These are phyloP conservation scores for Anguilla obscura DNA, from an alignment of 2,797 vertebrate genomes.

Conservation along the genomic window DNA sequence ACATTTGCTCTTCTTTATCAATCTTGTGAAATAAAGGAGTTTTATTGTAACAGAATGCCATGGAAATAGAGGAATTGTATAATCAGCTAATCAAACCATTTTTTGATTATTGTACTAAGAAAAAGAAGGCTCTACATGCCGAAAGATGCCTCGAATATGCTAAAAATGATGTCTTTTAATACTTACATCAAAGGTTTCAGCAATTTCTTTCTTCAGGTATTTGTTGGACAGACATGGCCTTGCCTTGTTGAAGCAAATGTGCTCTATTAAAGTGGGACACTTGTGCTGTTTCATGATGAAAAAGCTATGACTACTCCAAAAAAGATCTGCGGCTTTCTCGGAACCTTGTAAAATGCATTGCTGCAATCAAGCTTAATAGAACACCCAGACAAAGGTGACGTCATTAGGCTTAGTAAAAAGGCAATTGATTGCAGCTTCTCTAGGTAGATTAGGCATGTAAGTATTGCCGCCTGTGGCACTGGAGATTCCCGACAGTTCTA, in stretches of 20 bases:
- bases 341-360: slow-evolving; percentile 56
- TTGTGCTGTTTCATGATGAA: slow-evolving; percentile 56
- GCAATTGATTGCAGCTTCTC: not conserved
- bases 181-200: too few species aligned
- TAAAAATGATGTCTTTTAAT: too few species aligned
- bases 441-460: not conserved
- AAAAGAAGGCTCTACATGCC: too few species aligned
- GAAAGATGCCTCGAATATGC: too few species aligned
- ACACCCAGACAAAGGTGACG: not conserved
- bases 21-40: slow-evolving; percentile 47
- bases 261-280: slow-evolving; percentile 11
- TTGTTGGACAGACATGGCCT: slow-evolving; percentile 56
- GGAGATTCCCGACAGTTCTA: not conserved
- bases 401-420: not conserved
- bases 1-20: slow-evolving; percentile 41
- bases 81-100: slow-evolving; percentile 56
- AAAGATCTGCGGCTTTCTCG: slow-evolving; percentile 40
- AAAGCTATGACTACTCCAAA: slow-evolving; percentile 51
- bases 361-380: slow-evolving; percentile 52
- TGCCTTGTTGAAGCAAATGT: not conserved
- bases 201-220: too few species aligned
- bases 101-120: slow-evolving; percentile 54
- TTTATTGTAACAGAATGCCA: slow-evolving; percentile 52
- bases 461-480: not conserved
- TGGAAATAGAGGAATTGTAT: slow-evolving; percentile 55